A percentile compares a stretch with the other conserved stretches of the same genome.
These are phyloP conservation scores for Pseudeuparius sepicola DNA, from an alignment of 2,888 invertebrate genomes.

Conservation along the genomic window DNA sequence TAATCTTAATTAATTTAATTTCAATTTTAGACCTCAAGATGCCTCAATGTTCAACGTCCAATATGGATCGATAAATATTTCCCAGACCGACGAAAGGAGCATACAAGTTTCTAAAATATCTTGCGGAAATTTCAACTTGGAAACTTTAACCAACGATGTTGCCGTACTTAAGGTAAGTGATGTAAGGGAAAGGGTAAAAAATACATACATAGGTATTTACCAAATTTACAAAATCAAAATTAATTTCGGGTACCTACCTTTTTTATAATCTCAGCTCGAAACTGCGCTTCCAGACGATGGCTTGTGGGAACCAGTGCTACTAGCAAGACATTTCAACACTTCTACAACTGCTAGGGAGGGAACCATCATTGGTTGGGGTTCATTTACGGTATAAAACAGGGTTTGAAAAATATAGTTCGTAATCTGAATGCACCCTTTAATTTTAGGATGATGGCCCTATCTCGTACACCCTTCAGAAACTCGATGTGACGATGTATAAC, in stretches of 20 bases:
- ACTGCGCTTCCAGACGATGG: slow-evolving; percentile 12
- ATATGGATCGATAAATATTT: slow-evolving; percentile 17
- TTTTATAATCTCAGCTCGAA: slow-evolving; percentile 12
- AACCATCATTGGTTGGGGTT: slow-evolving; percentile 20
- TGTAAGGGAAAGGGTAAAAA: too few species aligned
- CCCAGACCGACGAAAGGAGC: slow-evolving; percentile 10
- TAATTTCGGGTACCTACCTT: too few species aligned
- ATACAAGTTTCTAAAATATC: slow-evolving; percentile 12
- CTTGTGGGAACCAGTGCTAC: slow-evolving; percentile 15
- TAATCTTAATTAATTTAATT: too few species aligned
- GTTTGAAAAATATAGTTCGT: too few species aligned
- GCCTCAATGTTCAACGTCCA: slow-evolving; percentile 13
- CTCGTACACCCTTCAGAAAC: slow-evolving; percentile 16
- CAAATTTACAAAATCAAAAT: too few species aligned
- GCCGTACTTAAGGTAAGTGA: slow-evolving; percentile 17
- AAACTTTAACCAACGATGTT: slow-evolving; percentile 14
- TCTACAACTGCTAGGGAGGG: slow-evolving; percentile 9
- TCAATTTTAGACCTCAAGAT: slow-evolving; percentile 13
- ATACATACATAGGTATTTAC: too few species aligned
- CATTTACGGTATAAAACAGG: slow-evolving; percentile 16
- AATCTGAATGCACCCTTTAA: too few species aligned
- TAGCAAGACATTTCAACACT: slow-evolving; percentile 15
- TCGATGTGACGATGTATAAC: slow-evolving; percentile 15
- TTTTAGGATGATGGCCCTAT: slow-evolving; percentile 18
- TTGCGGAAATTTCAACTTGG: slow-evolving; percentile 10